These are phyloP conservation scores for Rhombomys opimus DNA, from an alignment of 2,113 vertebrate genomes.

Conservation along the genomic window DNA sequence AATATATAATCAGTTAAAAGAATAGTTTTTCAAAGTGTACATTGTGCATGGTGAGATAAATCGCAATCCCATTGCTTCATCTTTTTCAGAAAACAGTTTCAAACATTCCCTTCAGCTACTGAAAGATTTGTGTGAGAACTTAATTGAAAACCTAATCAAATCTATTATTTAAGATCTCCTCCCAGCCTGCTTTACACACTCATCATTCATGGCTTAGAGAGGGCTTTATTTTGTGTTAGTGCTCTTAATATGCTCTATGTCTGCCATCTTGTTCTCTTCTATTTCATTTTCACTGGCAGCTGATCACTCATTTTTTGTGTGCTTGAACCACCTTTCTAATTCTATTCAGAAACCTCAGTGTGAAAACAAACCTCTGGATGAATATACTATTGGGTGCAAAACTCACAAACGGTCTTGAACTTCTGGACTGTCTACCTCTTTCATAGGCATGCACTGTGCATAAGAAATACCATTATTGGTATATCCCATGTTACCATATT, in stretches of 20 bases:
- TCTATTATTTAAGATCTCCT: background rate
- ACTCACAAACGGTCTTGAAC: background rate
- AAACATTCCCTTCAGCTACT: background rate
- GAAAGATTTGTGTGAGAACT: background rate
- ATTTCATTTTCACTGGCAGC: background rate
- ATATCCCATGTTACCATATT: too few relatives aligned
- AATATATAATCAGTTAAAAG: background rate
- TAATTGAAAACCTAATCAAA: background rate
- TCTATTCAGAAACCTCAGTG: background rate
- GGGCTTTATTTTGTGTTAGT: background rate
- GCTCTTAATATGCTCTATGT: background rate
- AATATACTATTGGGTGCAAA: background rate
- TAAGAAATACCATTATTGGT: background rate
- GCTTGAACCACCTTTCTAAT: background rate
- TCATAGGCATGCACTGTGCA: background rate
- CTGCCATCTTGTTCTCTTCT: background rate
- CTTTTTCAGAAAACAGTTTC: background rate
- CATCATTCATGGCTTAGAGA: background rate
- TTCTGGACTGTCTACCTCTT: background rate
- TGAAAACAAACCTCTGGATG: background rate
- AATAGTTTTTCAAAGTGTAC: background rate
- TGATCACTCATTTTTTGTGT: background rate
- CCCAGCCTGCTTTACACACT: background rate
- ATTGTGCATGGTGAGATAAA: background rate
- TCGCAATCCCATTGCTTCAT: background rate